phyloP scores from a whole-genome alignment of 2,888 invertebrate genomes.

The Embidobia sp. region DNA sequence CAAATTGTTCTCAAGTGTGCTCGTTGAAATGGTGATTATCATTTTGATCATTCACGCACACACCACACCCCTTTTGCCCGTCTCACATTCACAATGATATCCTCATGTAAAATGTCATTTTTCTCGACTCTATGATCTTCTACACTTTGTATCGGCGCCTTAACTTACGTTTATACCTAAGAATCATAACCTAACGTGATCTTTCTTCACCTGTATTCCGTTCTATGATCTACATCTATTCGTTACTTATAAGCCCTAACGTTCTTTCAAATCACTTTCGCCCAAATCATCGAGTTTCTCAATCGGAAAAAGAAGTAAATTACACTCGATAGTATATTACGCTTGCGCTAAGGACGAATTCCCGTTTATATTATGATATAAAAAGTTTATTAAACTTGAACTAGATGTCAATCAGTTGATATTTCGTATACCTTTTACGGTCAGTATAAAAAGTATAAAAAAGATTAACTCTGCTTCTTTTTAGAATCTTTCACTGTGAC shows the following conservation, averaged over 20 bases:
- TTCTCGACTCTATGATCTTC: constrained; percentile 30
- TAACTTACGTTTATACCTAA: constrained; percentile 59
- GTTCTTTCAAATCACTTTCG: constrained; percentile 15
- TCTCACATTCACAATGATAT: constrained; percentile 30
- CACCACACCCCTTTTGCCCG: constrained; percentile 9
- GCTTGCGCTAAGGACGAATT: too few relatives aligned
- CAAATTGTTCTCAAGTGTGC: constrained; percentile 49
- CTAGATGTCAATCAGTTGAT: neutral
- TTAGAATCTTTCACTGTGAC: too few relatives aligned
- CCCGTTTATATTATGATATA: too few relatives aligned
- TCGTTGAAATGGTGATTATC: constrained; percentile 37
- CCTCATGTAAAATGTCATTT: constrained; percentile 48
- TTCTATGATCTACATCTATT: constrained; percentile 59
- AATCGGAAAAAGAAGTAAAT: too few relatives aligned
- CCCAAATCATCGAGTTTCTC: constrained; percentile 5
- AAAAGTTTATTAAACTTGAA: constrained; percentile 4
- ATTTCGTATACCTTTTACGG: constrained; percentile 6
- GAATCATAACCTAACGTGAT: constrained; percentile 53
- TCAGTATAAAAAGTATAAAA: constrained; percentile 16
- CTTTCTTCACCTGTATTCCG: constrained; percentile 39
- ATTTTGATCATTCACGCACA: constrained; percentile 40
- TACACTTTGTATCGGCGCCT: constrained; percentile 57
- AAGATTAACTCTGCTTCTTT: constrained; percentile 2
- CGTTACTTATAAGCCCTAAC: constrained; percentile 58
- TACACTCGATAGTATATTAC: too few relatives aligned